Evolutionary conservation across 2,797 vertebrate genomes (phyloP), one percentile per base, ranked within the genome.

Genomic region (Poliocrania exsul): DNA sequence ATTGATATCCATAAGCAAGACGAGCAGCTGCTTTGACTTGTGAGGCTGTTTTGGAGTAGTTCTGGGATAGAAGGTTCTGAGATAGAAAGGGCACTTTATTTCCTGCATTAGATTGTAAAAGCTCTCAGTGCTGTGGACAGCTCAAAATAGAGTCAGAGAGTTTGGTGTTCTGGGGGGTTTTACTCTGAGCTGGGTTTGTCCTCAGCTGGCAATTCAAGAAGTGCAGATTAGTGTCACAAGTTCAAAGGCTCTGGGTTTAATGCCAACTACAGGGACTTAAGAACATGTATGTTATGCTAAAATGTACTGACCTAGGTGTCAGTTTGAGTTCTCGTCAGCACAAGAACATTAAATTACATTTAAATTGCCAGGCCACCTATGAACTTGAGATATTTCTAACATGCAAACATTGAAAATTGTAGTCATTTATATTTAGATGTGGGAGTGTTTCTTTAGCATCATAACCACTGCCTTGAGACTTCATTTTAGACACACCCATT

Each of bases 401-500:
- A 81, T 80, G 85, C 26, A 42, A 77, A 70, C 51, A n/a, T 2
- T 91, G 81, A 83, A 91, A 92, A 88, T 71, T 67, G 69, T 71
- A 81, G 79, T 92, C 3, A 78, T 80, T 93, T 92, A 70, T 94
- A 88, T 93, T 92, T 92, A 93, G 82, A 86, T 83, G 70, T 81
- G 94, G 90, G 90, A 95, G 85, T 96, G 93, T 88, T 95, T 92
- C 78, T 62, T 93, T 60, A 95, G 73, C 81, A 84, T 79, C 33
- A 54, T 89, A 92, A 93, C 50, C 87, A 81, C 80, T 64, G 78
- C 50, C 91, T 81, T 88, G 78, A 84, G 54, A 53, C n/a, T 61
- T 86, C 29, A 56, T 86, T 82, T 89, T 49, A 85, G 85, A 82
- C 93, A 92, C 92, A 86, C 92, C 88, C 82, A 56, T 77, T 82